phyloP scores from a whole-genome alignment of 2,888 invertebrate genomes.

The Eupsilia transversa region DNA sequence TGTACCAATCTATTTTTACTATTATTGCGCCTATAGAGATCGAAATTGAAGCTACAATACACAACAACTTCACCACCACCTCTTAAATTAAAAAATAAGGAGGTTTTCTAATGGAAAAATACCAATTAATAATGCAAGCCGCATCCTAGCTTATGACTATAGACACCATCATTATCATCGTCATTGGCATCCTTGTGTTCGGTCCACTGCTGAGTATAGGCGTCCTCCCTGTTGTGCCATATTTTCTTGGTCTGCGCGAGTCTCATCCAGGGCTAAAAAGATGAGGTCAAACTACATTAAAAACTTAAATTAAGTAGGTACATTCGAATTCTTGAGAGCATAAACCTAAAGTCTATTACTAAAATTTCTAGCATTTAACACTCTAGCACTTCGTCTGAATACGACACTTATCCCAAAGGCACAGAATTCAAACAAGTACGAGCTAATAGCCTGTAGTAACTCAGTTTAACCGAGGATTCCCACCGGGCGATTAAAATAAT shows the following conservation, averaged over 20 bases:
- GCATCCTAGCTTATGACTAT: not conserved
- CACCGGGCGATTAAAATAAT: slow-evolving; percentile 59
- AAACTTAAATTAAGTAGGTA: no score
- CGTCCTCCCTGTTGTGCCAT: no score
- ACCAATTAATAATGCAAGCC: not conserved
- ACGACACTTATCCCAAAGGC: not conserved
- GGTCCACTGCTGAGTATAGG: no score
- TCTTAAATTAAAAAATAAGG: not conserved
- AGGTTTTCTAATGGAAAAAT: not conserved
- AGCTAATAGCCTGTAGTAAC: slow-evolving; percentile 21
- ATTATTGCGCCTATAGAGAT: not conserved
- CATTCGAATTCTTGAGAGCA: no score
- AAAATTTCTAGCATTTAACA: not conserved
- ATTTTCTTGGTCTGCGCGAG: no score
- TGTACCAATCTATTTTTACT: not conserved
- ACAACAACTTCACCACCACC: not conserved
- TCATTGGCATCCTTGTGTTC: no score
- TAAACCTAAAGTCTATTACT: not conserved
- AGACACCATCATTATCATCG: not conserved
- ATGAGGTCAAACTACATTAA: no score
- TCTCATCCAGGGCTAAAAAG: no score
- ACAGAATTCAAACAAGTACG: slow-evolving; percentile 21
- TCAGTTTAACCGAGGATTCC: slow-evolving; percentile 28
- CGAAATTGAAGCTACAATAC: not conserved
- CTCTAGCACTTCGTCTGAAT: not conserved